Base-by-base conservation (phyloP, 2,797 vertebrate species). In the Pyrrhura leucotis region DNA sequence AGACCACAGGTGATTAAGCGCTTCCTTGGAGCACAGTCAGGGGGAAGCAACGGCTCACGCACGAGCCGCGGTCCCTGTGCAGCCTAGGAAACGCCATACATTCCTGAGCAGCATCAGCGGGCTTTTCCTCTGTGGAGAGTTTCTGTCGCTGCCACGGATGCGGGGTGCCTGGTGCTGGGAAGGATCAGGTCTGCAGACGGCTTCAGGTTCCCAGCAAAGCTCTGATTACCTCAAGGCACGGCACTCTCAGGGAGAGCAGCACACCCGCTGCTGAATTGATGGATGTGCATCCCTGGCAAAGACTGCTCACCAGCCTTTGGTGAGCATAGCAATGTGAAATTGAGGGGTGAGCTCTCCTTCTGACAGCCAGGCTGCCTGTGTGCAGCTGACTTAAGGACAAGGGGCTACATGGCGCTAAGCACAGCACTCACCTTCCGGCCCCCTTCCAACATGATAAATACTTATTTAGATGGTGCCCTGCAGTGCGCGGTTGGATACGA, bases 381-480 rank as follows among this genome's bases (percentile, higher is more conserved):
- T 50, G 68, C 51, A 58, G 87, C 91, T 95, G 75, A 58, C 12
- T 26, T 79, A 76, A 96, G 90, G 93, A 94, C 7, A 5, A 93
- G 88, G 83, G 37, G 45, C 72, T 76, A 47, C 65, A 53, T 3
- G 2, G 63, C 66, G 39, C 83, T 89, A 63, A 92, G 86, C 53
- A n/a, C 12, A 18, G 22, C 8, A 2, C 79, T 91, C 29, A 26
- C 94, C 88, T 95, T 87, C 86, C 28, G 15, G 72, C 73, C 75
- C 72, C 26, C 75, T 71, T 93, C 54, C 85, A 71, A 84, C 31
- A 7, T 47, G 72, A 94, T 54, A 96, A 96, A 95, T 88, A 83
- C 77, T 89, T 81, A 93, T 89, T 94, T 83, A 89, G 95, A 72
- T 48, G 75, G 86, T 83, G 67, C 73, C 69, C 83, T 72, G 89